Evolutionary conservation across 2,888 invertebrate genomes (phyloP), one percentile per base, ranked within the genome.

Genomic region (Dryobotodes eremita): DNA sequence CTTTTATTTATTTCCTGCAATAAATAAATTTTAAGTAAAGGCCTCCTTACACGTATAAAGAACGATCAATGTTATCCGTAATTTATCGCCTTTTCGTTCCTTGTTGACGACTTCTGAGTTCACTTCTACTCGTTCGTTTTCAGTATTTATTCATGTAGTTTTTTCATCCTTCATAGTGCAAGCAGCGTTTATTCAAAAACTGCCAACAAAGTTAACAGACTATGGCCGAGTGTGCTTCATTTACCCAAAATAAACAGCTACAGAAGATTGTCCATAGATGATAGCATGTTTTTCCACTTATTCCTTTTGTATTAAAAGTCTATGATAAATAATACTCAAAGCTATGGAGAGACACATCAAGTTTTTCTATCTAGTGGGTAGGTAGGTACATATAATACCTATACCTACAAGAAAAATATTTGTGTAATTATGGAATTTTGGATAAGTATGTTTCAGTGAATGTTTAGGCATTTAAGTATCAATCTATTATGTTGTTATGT

Each of bases 251-350:
- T 36, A 62, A 79, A 82, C 42, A 82, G n/a, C 68, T 68, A 23
- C 46, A 62, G 20, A 79, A 53, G 17, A 59, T 79, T 79, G 71
- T 57, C 17, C 15, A 62, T 10, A 4, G 23, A 23, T 80, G 57
- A 17, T 46, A 11, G 69, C 80, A 62, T 69, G 80, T 36, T 71
- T 72, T 62, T 64, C 68, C 68, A 80, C 62, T 72, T 69, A 72
- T 68, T 48, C 53, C 2, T 72, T 84, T 80, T 64, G 62, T 80
- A 17, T 50, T 26, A 57, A 82, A 84, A 68, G 57, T 84, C 11
- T 15, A 15, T 71, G 66, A 84, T 68, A 64, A 79, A 68, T 31
- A 68, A 42, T 48, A 65, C 53, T 50, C 36, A 48, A 64, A 26
- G 61, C 23, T 68, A 20, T 83, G 26, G 77, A 79, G 50, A 48